Evolutionary conservation across 2,797 vertebrate genomes (phyloP), one percentile per base, ranked within the genome.

Genomic region (Cossypha polioptera): DNA sequence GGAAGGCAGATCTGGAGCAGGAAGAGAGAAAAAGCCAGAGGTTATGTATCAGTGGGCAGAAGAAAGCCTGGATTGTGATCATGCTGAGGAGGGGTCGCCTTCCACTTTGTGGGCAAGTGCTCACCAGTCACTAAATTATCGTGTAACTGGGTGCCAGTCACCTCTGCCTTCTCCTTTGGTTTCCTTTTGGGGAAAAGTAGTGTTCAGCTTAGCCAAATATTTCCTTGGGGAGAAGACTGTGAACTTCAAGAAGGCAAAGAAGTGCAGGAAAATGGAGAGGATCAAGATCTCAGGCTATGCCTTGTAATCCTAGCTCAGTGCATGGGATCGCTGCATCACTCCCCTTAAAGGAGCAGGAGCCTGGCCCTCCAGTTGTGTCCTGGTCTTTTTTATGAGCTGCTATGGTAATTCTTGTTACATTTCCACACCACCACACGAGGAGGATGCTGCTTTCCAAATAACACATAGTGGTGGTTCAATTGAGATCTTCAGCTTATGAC

Each of bases 141-240:
- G 0, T 7, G 1, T 62, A 65, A 42, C 0, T 0, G 26, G 6
- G 24, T 62, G 36, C 15, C 13, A 33, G 29, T 85, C 63, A 36
- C 62, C 47, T 78, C 58, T 81, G 38, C 31, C 45, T 55, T 79
- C 33, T 86, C 28, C 38, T 61, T 61, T 85, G 48, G 33, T 50
- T 87, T 66, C 16, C 4, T 50, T 80, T 35, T 33, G 38, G 55
- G 31, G n/a, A 61, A 75, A 78, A 40, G 42, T 8, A 75, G 33
- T 28, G 48, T 54, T 47, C 42, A 31, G 21, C 45, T 77, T 19
- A 58, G 66, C 35, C n/a, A 63, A 35, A 17, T 8, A 2, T 61
- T 24, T 93, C n/a, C 58, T 57, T 33, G 28, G 54, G 55, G 51
- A 75, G 54, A 61, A 69, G 42, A n/a, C 26, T 47, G 28, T 69